Conservation (phyloP, 2,113 vertebrate genomes). For the Athene cunicularia region DNA sequence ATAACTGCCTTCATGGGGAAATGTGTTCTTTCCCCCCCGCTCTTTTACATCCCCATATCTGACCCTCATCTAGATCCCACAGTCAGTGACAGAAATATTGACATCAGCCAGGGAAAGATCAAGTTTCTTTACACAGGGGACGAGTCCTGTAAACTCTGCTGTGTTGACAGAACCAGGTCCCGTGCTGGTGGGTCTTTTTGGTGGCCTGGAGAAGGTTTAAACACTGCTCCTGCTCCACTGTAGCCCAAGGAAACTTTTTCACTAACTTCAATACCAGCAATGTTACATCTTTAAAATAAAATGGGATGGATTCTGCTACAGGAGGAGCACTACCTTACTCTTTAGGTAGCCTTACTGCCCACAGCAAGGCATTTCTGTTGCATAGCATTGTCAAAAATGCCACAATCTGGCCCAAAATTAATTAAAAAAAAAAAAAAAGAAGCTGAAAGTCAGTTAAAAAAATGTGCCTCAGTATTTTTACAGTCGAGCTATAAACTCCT, state of each 20-base stretch:
- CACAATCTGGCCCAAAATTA: not conserved
- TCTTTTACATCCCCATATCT: conserved; percentile 35
- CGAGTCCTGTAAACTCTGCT: conserved; percentile 36
- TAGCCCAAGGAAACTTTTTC: not conserved
- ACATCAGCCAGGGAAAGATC: conserved; percentile 44
- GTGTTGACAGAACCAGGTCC: conserved; percentile 59
- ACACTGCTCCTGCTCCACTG: not conserved
- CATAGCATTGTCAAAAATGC: not conserved
- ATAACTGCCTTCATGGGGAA: not conserved
- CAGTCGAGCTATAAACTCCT: conserved; percentile 11
- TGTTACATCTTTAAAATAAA: not conserved
- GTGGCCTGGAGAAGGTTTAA: conserved; percentile 13
- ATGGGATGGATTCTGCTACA: not conserved
- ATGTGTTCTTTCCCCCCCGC: not conserved
- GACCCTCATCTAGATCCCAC: conserved; percentile 51
- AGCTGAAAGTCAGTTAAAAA: not conserved
- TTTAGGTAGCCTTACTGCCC: not conserved
- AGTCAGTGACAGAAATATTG: conserved; percentile 62
- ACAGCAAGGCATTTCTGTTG: not conserved
- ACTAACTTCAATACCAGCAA: not conserved
- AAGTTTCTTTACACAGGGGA: conserved; percentile 34
- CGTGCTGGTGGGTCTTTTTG: conserved; percentile 29
- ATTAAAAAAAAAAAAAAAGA: not conserved
- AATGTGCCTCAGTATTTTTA: conserved; percentile 13
- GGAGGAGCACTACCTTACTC: not conserved